These are phyloP conservation scores for Meleagris gallopavo DNA, from an alignment of 2,113 vertebrate species.

Conservation along the genomic window DNA sequence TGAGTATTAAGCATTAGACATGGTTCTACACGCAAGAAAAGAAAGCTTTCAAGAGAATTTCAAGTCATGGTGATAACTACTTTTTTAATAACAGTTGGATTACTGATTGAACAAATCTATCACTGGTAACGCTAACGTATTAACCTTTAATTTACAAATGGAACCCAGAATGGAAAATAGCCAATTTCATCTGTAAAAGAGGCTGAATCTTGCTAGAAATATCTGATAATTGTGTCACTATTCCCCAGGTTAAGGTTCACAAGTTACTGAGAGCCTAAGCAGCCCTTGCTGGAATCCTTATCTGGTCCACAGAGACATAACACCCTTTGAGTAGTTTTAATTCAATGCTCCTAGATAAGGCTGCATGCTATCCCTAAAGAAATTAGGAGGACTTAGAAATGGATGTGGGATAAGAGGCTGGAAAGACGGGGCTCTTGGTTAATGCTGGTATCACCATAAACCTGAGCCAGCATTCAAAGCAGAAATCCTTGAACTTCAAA, in stretches of 20 bases:
- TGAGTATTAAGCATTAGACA: not conserved
- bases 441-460: not conserved
- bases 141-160: slow-evolving; percentile 61
- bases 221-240: not conserved
- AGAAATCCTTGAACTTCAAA: not conserved
- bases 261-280: slow-evolving; percentile 7
- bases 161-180: not conserved
- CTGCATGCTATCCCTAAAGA: not conserved
- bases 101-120: slow-evolving; percentile 17
- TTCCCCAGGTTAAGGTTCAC: slow-evolving; percentile 21
- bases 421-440: not conserved
- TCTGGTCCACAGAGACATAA: not conserved
- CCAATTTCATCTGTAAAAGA: slow-evolving; percentile 47
- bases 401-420: not conserved
- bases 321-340: not conserved
- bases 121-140: slow-evolving; percentile 36
- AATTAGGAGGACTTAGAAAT: not conserved
- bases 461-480: not conserved
- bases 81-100: slow-evolving; percentile 15
- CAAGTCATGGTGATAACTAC: not conserved
- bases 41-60: not conserved
- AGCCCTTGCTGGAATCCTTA: slow-evolving; percentile 16
- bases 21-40: not conserved
- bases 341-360: not conserved
- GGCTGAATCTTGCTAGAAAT: slow-evolving; percentile 11